These are phyloP conservation scores for Paratilapia polleni DNA, from an alignment of 2,113 vertebrate species.

Conservation along the genomic window DNA sequence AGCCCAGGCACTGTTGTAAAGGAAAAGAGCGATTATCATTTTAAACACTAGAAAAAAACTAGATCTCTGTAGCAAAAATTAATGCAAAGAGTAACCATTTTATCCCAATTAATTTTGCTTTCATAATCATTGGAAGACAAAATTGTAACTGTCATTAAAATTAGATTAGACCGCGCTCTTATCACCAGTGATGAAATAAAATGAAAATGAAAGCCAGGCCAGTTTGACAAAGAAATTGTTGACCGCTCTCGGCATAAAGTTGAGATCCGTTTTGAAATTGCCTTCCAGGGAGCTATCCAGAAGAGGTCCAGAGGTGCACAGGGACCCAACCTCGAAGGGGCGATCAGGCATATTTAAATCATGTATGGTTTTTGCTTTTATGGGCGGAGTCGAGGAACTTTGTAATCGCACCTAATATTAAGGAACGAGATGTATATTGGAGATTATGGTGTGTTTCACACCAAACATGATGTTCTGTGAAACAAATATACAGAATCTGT, in stretches of 20 bases:
- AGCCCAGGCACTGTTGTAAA: neutral
- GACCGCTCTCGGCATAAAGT: neutral
- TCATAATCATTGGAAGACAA: too few species aligned
- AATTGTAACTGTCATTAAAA: too few species aligned
- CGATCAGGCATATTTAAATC: neutral
- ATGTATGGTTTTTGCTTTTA: neutral
- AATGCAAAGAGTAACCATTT: neutral
- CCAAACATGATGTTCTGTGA: neutral
- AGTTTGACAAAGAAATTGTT: neutral
- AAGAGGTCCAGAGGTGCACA: neutral
- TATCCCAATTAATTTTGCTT: too few species aligned
- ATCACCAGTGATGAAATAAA: neutral
- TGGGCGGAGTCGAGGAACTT: neutral
- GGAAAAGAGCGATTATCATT: rapidly evolving
- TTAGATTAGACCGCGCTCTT: too few species aligned
- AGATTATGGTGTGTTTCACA: neutral
- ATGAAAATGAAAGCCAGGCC: too few species aligned
- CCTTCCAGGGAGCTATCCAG: neutral
- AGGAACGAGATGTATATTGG: neutral
- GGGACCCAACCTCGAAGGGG: neutral
- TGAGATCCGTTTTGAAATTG: neutral
- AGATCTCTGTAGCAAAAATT: rapidly evolving
- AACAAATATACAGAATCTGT: neutral
- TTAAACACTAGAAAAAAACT: neutral
- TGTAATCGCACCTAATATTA: neutral